A percentile compares a stretch with the other conserved stretches of the same genome.
Evolutionary conservation across 2,797 vertebrate species (phyloP).

Genomic region (Silurus lanzhouensis): DNA sequence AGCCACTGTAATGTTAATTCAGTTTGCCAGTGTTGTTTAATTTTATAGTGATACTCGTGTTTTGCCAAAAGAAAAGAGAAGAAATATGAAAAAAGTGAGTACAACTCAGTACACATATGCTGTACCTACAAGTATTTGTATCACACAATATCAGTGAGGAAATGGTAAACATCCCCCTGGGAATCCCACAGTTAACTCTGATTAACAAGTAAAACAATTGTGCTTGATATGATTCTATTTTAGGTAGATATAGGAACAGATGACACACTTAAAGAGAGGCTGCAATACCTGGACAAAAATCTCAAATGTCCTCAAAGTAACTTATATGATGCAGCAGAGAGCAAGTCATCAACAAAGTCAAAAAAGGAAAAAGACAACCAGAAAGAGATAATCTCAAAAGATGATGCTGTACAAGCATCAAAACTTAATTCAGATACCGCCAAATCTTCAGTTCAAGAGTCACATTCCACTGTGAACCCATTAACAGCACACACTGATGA

Average conservation of each 20-base stretch:
- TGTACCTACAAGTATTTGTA: no score
- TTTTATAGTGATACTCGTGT: no score
- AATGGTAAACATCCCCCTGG: no score
- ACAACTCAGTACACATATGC: no score
- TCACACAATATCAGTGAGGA: no score
- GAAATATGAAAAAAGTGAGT: no score
- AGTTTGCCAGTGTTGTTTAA: no score
- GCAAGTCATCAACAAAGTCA: neutral
- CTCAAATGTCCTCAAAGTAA: neutral
- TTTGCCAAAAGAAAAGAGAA: no score
- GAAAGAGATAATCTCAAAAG: neutral
- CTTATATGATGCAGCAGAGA: neutral
- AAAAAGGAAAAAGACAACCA: conserved; percentile 49
- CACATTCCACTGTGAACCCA: conserved; percentile 18
- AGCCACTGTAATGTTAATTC: no score
- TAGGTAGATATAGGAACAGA: conserved; percentile 52
- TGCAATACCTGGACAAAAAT: conserved; percentile 47
- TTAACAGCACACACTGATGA: accelerated
- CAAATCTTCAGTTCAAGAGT: conserved; percentile 36
- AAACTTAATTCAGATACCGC: neutral
- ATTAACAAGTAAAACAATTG: neutral
- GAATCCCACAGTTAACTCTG: no score
- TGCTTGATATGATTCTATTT: conserved; percentile 59
- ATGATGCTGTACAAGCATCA: neutral
- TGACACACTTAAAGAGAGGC: conserved; percentile 58